Evolutionary conservation across 2,797 vertebrate species (phyloP), one percentile per base, ranked within the genome.

Genomic region (Gymnothorax reevesii): DNA sequence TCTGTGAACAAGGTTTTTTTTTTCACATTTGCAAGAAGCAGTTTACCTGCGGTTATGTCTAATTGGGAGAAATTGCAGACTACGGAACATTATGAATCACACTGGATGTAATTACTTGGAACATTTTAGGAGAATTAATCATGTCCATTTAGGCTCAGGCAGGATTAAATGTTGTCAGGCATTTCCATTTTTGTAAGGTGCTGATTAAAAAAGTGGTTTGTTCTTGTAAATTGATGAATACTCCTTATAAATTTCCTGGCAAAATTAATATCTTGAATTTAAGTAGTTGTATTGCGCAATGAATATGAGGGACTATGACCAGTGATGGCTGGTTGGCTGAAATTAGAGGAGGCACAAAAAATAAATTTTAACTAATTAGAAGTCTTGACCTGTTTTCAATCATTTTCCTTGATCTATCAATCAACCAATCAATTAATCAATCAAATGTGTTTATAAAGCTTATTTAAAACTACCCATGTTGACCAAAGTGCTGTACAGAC

Each of bases 41-140:
- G 80, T 91, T 80, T 7, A 59, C 88, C 90, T 89, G 89, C 89
- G 88, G 88, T 87, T 86, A 89, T 88, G 88, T 92, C 85, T 93
- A 93, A 93, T 93, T 94, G 92, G 92, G 90, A 89, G 83, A 92
- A 94, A 94, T 94, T 92, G 92, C 88, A 93, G 91, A 94, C 87
- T 89, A 88, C 85, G 82, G 66, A 66, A 90, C 88, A 90, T 93
- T 92, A 90, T 89, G 91, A 91, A 91, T 93, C 89, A 92, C 90
- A 89, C 88, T 87, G 90, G 86, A 92, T 87, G 62, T 93, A 93
- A 93, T 94, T 93, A 93, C 87, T 89, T 89, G 88, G 79, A 88
- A 83, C 85, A 79, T 87, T 89, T 89, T 88, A 82, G 57, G 71
- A 77, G 75, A 88, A 88, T 80, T 80, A 54, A 17, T 80, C 20